Conservation (phyloP, 2,888 invertebrate genomes). For the Euphydryas editha region DNA sequence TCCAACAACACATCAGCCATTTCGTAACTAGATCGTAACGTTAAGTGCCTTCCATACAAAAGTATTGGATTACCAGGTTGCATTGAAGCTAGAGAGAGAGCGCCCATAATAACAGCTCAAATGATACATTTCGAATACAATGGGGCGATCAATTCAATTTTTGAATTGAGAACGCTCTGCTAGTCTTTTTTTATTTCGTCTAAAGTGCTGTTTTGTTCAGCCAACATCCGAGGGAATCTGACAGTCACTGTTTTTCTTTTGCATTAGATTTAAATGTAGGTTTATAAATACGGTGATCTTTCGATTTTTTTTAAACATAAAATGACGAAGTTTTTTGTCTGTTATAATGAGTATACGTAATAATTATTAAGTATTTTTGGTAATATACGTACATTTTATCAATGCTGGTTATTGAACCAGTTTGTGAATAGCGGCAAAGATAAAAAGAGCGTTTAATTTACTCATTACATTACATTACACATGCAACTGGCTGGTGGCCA, state of each 20-base stretch:
- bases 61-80: constrained; percentile 82
- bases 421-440: constrained; percentile 56
- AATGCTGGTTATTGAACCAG: constrained; percentile 22
- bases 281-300: constrained; percentile 57
- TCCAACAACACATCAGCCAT: constrained; percentile 63
- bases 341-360: constrained; percentile 7
- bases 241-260: constrained; percentile 81
- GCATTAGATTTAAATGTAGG: constrained; percentile 58
- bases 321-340: constrained; percentile 32
- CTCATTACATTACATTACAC: constrained; percentile 77
- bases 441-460: constrained; percentile 73
- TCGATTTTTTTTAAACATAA: constrained; percentile 30
- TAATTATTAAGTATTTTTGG: constrained; percentile 22
- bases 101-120: constrained; percentile 83
- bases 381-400: constrained; percentile 10
- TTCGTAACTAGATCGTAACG: constrained; percentile 62
- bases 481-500: constrained; percentile 78
- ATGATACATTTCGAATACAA: constrained; percentile 84
- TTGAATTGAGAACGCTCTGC: constrained; percentile 83
- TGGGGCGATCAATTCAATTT: constrained; percentile 84
- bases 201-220: constrained; percentile 84
- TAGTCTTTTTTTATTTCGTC: constrained; percentile 76
- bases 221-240: constrained; percentile 80
- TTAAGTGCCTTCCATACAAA: constrained; percentile 83
- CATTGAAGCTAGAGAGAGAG: constrained; percentile 79